Evolutionary conservation across 2,888 invertebrate species (phyloP), one percentile per base, ranked within the genome.

Genomic region (Zonitis immaculata): DNA sequence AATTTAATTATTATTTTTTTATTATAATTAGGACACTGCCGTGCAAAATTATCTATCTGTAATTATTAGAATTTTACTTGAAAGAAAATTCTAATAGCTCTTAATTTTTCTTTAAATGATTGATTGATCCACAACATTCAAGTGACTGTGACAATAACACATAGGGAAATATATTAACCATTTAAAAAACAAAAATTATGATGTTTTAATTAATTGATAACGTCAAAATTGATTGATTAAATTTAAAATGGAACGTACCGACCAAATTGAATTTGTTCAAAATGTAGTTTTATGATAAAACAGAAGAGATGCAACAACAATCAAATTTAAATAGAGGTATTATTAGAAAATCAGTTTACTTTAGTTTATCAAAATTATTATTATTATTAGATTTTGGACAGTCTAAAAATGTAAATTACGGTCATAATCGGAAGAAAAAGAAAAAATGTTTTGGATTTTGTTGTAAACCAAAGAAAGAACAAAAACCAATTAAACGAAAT

Each of bases 61-160:
- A 39, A 6, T 39, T 39, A 7, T 18, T 9, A 28, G n/a, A 28
- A 26, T 26, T 7, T 26, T 5, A 26, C 6, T 7, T 6, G 25
- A 27, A n/a, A 18, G 1, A 39, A 39, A 16, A 16, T 6, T 39
- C 18, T 39, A 11, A 4, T 18, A 7, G 9, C 5, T 16, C 3
- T n/a, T 18, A 26, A 26, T 18, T 18, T 11, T 39, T 39, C 18
- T 39, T n/a, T n/a, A n/a, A n/a, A n/a, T 18, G 30, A 47, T 51
- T 26, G 47, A 39, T 58, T 63, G 63, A 64, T 61, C 58, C 59
- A 62, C 64, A 57, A 63, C 39, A 39, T 39, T 63, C 66, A 70
- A 70, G 73, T 74, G 74, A 74, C 73, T 73, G 73, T 72, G 74
- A 74, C 74, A 74, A 74, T 74, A 74, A 74, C 64, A 66, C 62